These are phyloP conservation scores for Calliopsis andreniformis DNA, from an alignment of 1,140 invertebrate species.

Conservation along the genomic window DNA sequence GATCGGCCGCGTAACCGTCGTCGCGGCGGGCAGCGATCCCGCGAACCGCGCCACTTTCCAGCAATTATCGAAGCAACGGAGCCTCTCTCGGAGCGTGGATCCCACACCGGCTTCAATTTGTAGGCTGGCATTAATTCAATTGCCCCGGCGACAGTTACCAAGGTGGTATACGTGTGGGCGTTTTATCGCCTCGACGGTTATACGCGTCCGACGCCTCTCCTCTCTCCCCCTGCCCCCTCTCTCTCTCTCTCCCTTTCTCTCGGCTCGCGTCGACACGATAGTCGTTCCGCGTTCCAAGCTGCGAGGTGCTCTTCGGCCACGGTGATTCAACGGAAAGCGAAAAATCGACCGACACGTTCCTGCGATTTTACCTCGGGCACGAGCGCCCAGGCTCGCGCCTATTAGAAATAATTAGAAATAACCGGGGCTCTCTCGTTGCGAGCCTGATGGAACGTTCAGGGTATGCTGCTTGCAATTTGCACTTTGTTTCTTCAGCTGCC, in stretches of 20 bases:
- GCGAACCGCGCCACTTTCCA: slow-evolving; percentile 69
- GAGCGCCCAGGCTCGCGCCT: not conserved
- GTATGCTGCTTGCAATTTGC: no score
- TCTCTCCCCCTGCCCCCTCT: not conserved
- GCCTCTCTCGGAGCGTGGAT: slow-evolving; percentile 64
- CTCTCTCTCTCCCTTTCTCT: slow-evolving; percentile 1
- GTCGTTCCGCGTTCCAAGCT: slow-evolving; percentile 60
- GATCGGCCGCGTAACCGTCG: slow-evolving; percentile 1
- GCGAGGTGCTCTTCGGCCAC: slow-evolving; percentile 26
- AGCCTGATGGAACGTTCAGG: no score
- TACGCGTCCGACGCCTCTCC: slow-evolving; percentile 52
- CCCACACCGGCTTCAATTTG: slow-evolving; percentile 76
- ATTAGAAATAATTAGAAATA: not conserved
- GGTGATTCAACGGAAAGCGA: slow-evolving; percentile 29
- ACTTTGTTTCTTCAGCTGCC: no score
- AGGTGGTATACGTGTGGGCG: slow-evolving; percentile 67
- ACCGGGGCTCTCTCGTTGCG: no score
- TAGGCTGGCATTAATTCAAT: slow-evolving; percentile 80
- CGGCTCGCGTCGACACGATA: slow-evolving; percentile 30
- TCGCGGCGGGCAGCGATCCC: slow-evolving; percentile 16
- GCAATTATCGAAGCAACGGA: slow-evolving; percentile 75
- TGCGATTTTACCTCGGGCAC: not conserved
- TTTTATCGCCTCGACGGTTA: slow-evolving; percentile 67
- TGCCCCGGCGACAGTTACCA: slow-evolving; percentile 71
- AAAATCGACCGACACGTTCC: slow-evolving; percentile 32